Evolutionary conservation across 2,888 invertebrate species (phyloP).

Genomic region (Rhabditophanes sp.): DNA sequence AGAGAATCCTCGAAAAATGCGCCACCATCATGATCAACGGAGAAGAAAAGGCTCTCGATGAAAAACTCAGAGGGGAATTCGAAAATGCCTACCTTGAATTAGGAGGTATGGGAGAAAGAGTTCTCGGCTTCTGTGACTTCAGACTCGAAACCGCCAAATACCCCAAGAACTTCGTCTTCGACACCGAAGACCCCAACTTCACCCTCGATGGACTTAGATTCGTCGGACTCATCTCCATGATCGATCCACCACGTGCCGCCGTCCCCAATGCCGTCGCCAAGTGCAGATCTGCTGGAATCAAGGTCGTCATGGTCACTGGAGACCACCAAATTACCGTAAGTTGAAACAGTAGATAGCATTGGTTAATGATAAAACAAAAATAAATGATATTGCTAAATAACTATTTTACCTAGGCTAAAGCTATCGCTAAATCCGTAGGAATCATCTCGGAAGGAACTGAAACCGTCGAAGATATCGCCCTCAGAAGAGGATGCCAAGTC

Average conservation of each 20-base stretch:
- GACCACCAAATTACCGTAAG: too few relatives aligned
- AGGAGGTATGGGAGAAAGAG: slow-evolving; percentile 49
- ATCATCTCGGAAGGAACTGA: slow-evolving; percentile 50
- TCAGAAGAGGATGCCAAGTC: slow-evolving; percentile 69
- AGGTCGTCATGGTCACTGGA: slow-evolving; percentile 19
- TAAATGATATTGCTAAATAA: too few relatives aligned
- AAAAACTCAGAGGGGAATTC: slow-evolving; percentile 34
- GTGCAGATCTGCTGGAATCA: slow-evolving; percentile 46
- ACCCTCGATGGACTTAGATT: slow-evolving; percentile 52
- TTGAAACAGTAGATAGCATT: too few relatives aligned
- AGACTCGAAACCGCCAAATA: slow-evolving; percentile 74
- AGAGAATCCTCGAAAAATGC: slow-evolving; percentile 67
- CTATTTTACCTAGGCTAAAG: too few relatives aligned
- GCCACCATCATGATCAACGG: slow-evolving; percentile 52
- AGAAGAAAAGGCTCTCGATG: slow-evolving; percentile 49
- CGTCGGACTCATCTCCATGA: slow-evolving; percentile 44
- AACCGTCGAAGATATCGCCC: slow-evolving; percentile 55
- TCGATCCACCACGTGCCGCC: slow-evolving; percentile 46
- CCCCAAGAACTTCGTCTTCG: slow-evolving; percentile 77
- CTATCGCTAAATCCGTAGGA: slow-evolving; percentile 51
- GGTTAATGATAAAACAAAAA: too few relatives aligned
- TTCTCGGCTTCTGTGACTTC: slow-evolving; percentile 70
- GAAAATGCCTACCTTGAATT: slow-evolving; percentile 55
- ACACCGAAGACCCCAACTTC: slow-evolving; percentile 49
- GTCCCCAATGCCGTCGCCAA: slow-evolving; percentile 47